Evolutionary conservation across 2,797 vertebrate species (phyloP).

Genomic region (Hypotaenidia okinawae): DNA sequence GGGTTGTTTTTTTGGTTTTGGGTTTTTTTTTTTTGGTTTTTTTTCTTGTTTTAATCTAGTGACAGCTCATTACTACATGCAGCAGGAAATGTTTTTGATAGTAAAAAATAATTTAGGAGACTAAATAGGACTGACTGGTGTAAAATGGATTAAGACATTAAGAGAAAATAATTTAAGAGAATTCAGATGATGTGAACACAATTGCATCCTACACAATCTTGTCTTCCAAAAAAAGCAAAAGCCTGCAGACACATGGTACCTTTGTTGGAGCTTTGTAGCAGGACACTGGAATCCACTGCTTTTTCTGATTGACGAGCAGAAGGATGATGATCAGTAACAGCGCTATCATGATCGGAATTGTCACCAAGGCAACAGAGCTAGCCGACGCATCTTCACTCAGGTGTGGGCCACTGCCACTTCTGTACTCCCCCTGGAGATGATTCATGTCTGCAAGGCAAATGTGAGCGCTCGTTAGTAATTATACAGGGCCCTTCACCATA

Average conservation of each 20-base stretch:
- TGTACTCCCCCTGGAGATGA: slow-evolving; percentile 85
- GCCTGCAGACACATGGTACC: slow-evolving; percentile 67
- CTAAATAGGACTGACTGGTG: neutral
- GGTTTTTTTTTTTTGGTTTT: too few relatives aligned
- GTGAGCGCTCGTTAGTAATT: neutral
- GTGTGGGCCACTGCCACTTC: slow-evolving; percentile 74
- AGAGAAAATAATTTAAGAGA: neutral
- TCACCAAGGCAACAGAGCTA: slow-evolving; percentile 83
- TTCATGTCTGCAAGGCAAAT: slow-evolving; percentile 76
- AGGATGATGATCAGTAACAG: slow-evolving; percentile 81
- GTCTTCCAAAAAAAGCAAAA: neutral
- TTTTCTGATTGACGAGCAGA: slow-evolving; percentile 87
- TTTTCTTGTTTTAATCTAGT: neutral
- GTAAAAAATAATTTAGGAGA: neutral
- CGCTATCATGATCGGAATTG: slow-evolving; percentile 81
- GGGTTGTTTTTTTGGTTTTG: neutral
- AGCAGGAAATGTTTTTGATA: neutral
- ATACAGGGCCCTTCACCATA: neutral
- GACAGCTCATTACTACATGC: neutral
- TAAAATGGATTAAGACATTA: neutral
- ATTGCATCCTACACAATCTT: neutral
- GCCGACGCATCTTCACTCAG: slow-evolving; percentile 71
- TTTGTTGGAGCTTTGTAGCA: slow-evolving; percentile 89
- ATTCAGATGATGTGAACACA: neutral
- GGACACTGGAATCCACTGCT: slow-evolving; percentile 88